phyloP scores from a whole-genome alignment of 2,797 vertebrate genomes.

The Hirundo rustica region DNA sequence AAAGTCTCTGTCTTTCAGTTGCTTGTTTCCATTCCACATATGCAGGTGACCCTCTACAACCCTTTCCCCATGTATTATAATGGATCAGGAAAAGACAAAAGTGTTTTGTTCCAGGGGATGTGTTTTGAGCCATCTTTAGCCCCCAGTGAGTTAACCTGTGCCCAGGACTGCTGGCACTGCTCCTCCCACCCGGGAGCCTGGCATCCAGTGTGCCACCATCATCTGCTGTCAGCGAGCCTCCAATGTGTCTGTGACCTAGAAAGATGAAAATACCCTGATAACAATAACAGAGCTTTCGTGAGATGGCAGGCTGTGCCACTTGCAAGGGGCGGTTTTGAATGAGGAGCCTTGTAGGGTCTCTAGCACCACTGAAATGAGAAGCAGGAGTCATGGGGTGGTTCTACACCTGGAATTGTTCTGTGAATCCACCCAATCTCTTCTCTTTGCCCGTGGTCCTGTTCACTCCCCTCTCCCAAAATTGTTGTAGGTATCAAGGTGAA shows the following conservation, averaged over 20 bases:
- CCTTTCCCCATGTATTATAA: neutral
- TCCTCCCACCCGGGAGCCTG: neutral
- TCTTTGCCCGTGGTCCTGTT: neutral
- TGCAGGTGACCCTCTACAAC: neutral
- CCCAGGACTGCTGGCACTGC: neutral
- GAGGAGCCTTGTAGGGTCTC: neutral
- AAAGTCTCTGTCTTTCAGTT: neutral
- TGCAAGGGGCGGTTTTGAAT: neutral
- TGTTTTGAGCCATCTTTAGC: neutral
- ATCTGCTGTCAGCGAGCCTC: neutral
- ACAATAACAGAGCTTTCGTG: neutral
- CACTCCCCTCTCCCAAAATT: neutral
- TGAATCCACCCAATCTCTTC: neutral
- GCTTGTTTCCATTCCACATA: neutral
- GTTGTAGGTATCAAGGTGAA: neutral
- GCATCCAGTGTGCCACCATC: neutral
- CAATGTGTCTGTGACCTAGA: neutral
- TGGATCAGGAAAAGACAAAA: neutral
- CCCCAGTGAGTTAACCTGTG: neutral
- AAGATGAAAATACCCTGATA: conserved; percentile 7
- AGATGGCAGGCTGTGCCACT: neutral
- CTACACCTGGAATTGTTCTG: fast-evolving
- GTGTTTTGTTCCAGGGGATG: neutral
- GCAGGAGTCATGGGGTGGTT: neutral
- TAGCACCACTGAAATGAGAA: neutral